phyloP scores from a whole-genome alignment of 1,140 invertebrate species.

The Hydropsyche tenuis region DNA sequence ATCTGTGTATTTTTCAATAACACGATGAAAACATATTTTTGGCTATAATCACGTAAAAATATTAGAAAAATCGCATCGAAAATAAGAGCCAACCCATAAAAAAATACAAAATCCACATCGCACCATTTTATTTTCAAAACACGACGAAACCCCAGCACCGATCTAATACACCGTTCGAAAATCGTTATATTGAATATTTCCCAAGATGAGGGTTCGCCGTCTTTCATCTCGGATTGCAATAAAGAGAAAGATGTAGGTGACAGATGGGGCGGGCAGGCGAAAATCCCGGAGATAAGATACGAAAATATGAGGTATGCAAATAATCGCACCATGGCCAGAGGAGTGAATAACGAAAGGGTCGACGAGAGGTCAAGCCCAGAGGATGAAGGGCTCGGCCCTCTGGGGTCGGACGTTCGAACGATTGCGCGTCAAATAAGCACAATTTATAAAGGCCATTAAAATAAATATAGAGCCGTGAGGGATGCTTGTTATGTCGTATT shows the following conservation, averaged over 20 bases:
- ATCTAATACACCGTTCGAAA: not conserved
- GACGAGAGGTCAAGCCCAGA: not conserved
- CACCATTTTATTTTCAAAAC: no score
- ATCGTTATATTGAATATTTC: constrained; percentile 18
- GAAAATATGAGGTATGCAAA: constrained; percentile 26
- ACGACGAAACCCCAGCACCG: not conserved
- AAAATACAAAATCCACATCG: no score
- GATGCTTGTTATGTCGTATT: constrained; percentile 5
- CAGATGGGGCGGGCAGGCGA: not conserved
- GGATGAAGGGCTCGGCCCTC: not conserved
- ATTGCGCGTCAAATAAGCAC: constrained; percentile 32
- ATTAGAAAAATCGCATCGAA: no score
- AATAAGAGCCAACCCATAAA: no score
- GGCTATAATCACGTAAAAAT: no score
- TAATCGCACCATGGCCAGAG: not conserved
- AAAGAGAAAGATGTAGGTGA: constrained; percentile 17
- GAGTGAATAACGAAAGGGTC: constrained; percentile 15
- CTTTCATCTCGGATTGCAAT: constrained; percentile 20
- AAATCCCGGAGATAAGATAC: constrained; percentile 17
- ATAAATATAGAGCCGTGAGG: constrained; percentile 24
- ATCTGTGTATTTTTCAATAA: no score
- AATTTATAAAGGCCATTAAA: constrained; percentile 26
- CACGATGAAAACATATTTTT: no score
- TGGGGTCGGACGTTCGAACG: constrained; percentile 15
- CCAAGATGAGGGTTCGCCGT: not conserved